Percentiles rank a stretch among this genome's conserved stretches.
phyloP scores from a whole-genome alignment of 2,888 invertebrate species.

The Yponomeuta sedellus region DNA sequence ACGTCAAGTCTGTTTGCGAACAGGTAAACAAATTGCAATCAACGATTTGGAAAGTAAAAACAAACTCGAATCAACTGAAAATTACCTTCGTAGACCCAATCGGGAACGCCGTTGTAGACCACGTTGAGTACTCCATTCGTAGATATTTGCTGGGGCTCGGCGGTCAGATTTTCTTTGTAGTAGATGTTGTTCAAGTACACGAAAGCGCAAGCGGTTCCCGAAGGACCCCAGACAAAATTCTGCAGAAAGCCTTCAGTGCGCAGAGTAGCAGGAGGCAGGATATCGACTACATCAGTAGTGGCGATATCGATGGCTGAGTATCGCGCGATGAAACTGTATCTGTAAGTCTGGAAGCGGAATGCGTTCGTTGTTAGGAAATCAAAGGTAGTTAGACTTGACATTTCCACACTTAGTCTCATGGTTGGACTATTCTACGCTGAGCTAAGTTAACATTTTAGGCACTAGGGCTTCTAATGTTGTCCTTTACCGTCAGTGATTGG shows the following conservation, averaged over 20 bases:
- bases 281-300: slow-evolving; percentile 54
- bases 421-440: no score
- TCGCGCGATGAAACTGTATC: slow-evolving; percentile 86
- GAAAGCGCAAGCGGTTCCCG: slow-evolving; percentile 82
- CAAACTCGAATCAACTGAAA: no score
- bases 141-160: slow-evolving; percentile 76
- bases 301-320: slow-evolving; percentile 82
- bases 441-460: no score
- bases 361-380: neutral
- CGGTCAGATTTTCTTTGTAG: slow-evolving; percentile 77
- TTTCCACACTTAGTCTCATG: no score
- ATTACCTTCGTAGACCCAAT: slow-evolving; percentile 96
- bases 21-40: no score
- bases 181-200: slow-evolving; percentile 86
- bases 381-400: neutral
- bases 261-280: slow-evolving; percentile 38
- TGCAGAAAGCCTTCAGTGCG: slow-evolving; percentile 74
- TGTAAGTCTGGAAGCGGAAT: slow-evolving; percentile 78
- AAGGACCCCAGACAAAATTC: slow-evolving; percentile 86
- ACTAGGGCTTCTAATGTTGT: no score
- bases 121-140: slow-evolving; percentile 75
- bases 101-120: slow-evolving; percentile 90
- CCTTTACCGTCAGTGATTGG: no score
- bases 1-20: no score
- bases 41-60: no score